Evolutionary conservation across 2,888 invertebrate genomes (phyloP).

Genomic region (Leptinotarsa tumamoca): DNA sequence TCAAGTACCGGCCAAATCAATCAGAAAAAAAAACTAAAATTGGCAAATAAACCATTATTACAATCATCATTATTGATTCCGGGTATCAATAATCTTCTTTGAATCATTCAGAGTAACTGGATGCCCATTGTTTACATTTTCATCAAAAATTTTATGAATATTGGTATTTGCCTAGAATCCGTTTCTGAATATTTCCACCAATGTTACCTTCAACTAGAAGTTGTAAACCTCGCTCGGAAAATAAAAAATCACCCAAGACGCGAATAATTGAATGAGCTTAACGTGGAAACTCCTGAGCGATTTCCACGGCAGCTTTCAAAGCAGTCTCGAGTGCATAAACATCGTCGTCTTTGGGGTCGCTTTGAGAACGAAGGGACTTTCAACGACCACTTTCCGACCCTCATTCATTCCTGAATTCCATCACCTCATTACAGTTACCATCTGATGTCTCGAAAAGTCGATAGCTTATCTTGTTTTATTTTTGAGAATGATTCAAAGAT

Average conservation of each 20-base stretch:
- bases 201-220: background rate
- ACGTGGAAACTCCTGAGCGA: background rate
- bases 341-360: background rate
- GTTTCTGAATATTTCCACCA: no score
- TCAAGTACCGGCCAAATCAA: no score
- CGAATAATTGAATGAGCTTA: background rate
- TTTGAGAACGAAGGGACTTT: background rate
- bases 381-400: conserved; percentile 5
- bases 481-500: no score
- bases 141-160: no score
- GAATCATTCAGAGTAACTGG: no score
- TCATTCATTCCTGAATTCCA: background rate
- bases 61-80: no score
- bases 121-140: no score
- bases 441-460: background rate
- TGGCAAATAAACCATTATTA: no score
- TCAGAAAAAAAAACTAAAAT: no score
- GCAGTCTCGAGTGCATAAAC: conserved; percentile 5
- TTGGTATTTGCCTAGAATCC: no score
- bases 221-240: background rate
- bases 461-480: no score
- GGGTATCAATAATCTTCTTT: no score
- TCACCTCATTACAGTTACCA: conserved; percentile 5
- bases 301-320: conserved; percentile 1
- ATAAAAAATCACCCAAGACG: background rate